Evolutionary conservation across 2,797 vertebrate genomes (phyloP).

Genomic region (Sebastes trivittatus): DNA sequence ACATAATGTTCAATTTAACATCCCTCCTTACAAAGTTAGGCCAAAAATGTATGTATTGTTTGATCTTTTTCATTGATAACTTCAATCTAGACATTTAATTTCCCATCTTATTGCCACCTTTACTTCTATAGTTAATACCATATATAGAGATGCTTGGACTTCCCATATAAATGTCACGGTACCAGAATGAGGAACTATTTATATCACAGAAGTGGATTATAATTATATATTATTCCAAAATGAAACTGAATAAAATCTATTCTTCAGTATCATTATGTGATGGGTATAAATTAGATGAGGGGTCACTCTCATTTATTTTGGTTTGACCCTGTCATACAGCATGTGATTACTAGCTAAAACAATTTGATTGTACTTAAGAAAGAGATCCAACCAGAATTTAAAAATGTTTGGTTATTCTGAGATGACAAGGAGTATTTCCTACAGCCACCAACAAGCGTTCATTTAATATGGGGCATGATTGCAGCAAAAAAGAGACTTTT

Average conservation of each 20-base stretch:
- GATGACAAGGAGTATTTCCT: background rate
- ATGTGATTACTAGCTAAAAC: no score
- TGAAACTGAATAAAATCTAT: background rate
- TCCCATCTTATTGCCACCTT: background rate
- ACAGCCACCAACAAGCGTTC: background rate
- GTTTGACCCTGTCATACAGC: background rate
- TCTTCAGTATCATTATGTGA: background rate
- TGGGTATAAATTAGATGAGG: background rate
- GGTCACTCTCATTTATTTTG: background rate
- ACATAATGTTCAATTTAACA: background rate
- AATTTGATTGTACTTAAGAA: no score
- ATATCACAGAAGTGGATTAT: background rate
- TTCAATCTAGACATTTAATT: background rate
- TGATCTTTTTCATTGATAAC: background rate
- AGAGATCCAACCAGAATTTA: background rate
- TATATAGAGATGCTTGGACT: background rate
- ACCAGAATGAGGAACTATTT: background rate
- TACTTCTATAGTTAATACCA: background rate
- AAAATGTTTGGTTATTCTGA: background rate
- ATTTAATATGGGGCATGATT: background rate
- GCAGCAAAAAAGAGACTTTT: background rate
- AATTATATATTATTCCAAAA: background rate
- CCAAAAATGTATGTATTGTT: background rate
- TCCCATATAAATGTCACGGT: background rate
- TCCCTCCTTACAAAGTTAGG: background rate